A percentile compares a stretch with the other conserved stretches of the same genome.
Evolutionary conservation across 1,140 invertebrate species (phyloP).

Genomic region (Copidosoma floridanum): DNA sequence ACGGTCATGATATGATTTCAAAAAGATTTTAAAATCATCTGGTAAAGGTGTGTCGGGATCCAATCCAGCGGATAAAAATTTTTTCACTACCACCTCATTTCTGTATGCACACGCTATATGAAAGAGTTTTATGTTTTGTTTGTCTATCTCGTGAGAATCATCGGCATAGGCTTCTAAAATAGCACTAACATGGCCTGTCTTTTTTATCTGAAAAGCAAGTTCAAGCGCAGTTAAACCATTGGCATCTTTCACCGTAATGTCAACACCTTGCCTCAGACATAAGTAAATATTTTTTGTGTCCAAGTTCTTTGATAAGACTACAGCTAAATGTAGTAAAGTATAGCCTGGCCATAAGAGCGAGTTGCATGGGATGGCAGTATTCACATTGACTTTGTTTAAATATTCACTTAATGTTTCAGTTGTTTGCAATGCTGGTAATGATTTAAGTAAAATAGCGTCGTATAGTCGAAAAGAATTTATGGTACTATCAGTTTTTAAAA

Average conservation of each 20-base stretch:
- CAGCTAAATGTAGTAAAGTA: neutral
- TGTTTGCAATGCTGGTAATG: neutral
- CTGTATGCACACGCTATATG: neutral
- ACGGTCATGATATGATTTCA: no score
- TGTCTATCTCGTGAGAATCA: neutral
- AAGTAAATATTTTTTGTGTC: neutral
- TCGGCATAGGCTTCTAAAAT: neutral
- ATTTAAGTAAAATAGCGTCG: neutral
- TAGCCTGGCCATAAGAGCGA: neutral
- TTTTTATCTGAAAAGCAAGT: neutral
- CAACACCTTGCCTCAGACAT: neutral
- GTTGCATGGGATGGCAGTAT: neutral
- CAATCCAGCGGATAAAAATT: neutral
- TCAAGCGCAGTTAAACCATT: neutral
- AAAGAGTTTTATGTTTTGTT: neutral
- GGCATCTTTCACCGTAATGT: neutral
- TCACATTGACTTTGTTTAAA: neutral
- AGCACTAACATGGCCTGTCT: neutral
- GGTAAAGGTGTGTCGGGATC: neutral
- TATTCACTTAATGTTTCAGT: neutral
- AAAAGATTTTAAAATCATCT: no score
- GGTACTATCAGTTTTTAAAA: neutral
- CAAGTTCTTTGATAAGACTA: neutral
- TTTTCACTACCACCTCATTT: neutral
- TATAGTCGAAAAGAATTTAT: neutral